phyloP scores from a whole-genome alignment of 2,113 vertebrate genomes.

The Camelus dromedarius region DNA sequence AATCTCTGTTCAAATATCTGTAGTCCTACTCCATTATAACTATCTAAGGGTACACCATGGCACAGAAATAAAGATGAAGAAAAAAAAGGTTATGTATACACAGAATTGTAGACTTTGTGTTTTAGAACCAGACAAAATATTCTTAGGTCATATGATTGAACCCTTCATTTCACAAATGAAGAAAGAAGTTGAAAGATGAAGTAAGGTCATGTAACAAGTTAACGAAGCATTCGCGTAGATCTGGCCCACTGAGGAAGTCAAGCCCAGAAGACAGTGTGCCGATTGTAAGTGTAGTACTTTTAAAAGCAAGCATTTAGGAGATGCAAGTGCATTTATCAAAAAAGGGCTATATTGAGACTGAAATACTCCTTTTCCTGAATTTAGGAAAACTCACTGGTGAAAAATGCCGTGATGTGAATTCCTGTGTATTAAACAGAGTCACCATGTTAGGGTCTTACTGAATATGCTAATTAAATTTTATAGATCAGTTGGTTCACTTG shows the following conservation, averaged over 20 bases:
- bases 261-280: background rate
- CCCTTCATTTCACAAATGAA: constrained; percentile 24
- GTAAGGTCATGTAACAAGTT: background rate
- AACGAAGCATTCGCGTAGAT: background rate
- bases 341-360: background rate
- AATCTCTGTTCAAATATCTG: background rate
- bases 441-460: background rate
- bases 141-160: background rate
- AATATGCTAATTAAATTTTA: constrained; percentile 1
- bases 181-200: constrained; percentile 18
- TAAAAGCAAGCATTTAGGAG: background rate
- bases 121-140: constrained; percentile 17
- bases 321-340: background rate
- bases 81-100: background rate
- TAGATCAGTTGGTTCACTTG: background rate
- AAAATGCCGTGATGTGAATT: background rate
- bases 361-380: background rate
- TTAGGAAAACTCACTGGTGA: background rate
- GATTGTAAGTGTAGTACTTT: background rate
- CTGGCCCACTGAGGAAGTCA: background rate
- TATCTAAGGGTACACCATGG: background rate
- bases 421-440: background rate
- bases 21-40: background rate
- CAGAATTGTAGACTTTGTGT: constrained; percentile 13
- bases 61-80: constrained; percentile 11